These are phyloP conservation scores for Artemia sp. DNA, from an alignment of 2,888 invertebrate species.

Conservation along the genomic window DNA sequence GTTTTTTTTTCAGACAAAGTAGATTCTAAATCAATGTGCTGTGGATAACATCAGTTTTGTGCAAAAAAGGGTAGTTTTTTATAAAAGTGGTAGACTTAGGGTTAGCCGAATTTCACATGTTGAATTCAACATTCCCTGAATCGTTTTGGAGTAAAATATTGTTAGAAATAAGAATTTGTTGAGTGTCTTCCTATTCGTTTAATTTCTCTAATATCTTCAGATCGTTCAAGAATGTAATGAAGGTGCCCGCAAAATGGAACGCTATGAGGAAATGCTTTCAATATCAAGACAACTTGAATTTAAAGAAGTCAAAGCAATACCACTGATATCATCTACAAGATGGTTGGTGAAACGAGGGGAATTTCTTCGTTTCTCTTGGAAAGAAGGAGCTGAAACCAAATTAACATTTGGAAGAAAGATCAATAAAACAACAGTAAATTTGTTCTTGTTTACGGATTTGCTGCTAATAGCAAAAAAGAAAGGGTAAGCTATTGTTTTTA, in stretches of 20 bases:
- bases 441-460: constrained; percentile 83
- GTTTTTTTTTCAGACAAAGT: no score
- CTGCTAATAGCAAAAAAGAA: constrained; percentile 51
- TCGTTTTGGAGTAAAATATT: no score
- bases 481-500: constrained; percentile 25
- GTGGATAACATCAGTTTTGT: no score
- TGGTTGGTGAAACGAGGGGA: constrained; percentile 68
- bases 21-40: no score
- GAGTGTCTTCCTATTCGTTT: no score
- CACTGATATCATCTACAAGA: constrained; percentile 38
- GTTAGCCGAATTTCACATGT: no score
- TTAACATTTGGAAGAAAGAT: constrained; percentile 70
- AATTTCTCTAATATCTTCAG: constrained; percentile 31
- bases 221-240: constrained; percentile 85
- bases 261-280: constrained; percentile 63
- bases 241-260: constrained; percentile 58
- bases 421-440: constrained; percentile 47
- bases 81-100: no score
- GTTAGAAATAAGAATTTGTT: no score
- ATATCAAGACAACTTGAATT: constrained; percentile 43
- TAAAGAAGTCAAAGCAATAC: constrained; percentile 37
- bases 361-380: constrained; percentile 56
- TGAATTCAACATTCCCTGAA: no score
- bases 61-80: no score
- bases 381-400: constrained; percentile 46